phyloP scores from a whole-genome alignment of 1,140 invertebrate species.

The Eubasilissa regina region DNA sequence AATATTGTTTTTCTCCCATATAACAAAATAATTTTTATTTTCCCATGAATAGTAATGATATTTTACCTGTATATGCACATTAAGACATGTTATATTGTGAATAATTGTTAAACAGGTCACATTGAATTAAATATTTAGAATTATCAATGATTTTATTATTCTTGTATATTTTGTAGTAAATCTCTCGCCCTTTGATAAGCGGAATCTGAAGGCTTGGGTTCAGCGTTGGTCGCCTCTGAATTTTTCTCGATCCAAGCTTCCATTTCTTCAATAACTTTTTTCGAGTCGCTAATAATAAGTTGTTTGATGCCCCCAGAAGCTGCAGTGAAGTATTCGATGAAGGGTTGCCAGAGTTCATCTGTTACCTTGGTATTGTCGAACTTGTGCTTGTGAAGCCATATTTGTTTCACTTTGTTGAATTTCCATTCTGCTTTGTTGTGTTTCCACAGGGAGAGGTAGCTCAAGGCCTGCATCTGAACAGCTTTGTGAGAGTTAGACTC shows the following conservation, averaged over 20 bases:
- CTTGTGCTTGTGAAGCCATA: slow-evolving; percentile 81
- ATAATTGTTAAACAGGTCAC: slow-evolving; percentile 49
- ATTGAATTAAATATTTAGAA: slow-evolving; percentile 45
- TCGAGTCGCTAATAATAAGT: slow-evolving; percentile 75
- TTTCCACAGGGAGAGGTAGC: slow-evolving; percentile 80
- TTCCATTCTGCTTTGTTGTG: slow-evolving; percentile 80
- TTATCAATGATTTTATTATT: slow-evolving; percentile 62
- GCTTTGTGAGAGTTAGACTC: slow-evolving; percentile 66
- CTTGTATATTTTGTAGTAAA: slow-evolving; percentile 71
- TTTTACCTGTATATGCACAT: not conserved
- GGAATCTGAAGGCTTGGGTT: slow-evolving; percentile 77
- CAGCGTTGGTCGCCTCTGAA: slow-evolving; percentile 68
- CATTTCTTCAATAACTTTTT: slow-evolving; percentile 76
- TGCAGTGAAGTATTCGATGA: slow-evolving; percentile 81
- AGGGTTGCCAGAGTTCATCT: slow-evolving; percentile 74
- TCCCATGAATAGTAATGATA: too few relatives aligned
- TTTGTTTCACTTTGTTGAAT: slow-evolving; percentile 83
- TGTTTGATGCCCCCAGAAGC: slow-evolving; percentile 78
- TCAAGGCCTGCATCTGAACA: slow-evolving; percentile 71
- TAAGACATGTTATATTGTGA: slow-evolving; percentile 8
- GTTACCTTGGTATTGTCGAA: slow-evolving; percentile 75
- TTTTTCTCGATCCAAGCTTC: slow-evolving; percentile 75
- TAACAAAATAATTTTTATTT: not conserved
- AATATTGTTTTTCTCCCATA: too few relatives aligned
- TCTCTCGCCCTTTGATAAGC: slow-evolving; percentile 72